Percentiles rank a stretch among this genome's conserved stretches.
Conservation (phyloP, 2,888 invertebrate genomes). For the Elysia crispata region DNA sequence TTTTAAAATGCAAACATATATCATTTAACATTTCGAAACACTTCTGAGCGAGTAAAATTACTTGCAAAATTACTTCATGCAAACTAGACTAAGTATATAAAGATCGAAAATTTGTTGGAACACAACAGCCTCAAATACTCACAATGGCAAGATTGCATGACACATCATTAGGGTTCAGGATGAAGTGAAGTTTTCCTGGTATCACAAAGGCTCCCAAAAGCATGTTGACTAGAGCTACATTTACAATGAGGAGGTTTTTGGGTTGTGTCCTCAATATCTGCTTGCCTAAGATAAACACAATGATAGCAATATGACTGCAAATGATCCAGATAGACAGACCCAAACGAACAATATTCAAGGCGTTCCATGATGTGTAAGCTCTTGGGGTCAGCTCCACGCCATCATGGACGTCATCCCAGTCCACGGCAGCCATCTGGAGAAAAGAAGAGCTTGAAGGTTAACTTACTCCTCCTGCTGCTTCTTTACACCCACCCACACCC, state of each 20-base stretch:
- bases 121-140: slow-evolving; percentile 6
- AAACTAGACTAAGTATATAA: too few species aligned
- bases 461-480: too few species aligned
- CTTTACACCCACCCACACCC: too few species aligned
- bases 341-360: slow-evolving; percentile 53
- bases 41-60: too few species aligned
- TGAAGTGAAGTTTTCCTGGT: slow-evolving; percentile 54
- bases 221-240: slow-evolving; percentile 52
- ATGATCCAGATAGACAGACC: slow-evolving; percentile 51
- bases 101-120: too few species aligned
- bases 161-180: slow-evolving; percentile 39
- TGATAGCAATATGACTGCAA: slow-evolving; percentile 51
- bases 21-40: too few species aligned
- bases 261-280: slow-evolving; percentile 45
- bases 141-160: slow-evolving; percentile 51
- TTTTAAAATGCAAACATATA: too few species aligned
- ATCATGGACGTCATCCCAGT: slow-evolving; percentile 53
- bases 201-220: slow-evolving; percentile 54
- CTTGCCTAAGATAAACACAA: slow-evolving; percentile 51
- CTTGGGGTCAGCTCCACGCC: slow-evolving; percentile 43
- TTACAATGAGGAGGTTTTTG: slow-evolving; percentile 54
- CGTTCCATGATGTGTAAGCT: slow-evolving; percentile 52
- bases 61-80: too few species aligned
- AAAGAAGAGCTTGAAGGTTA: not conserved
- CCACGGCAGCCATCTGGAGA: slow-evolving; percentile 47